These are phyloP conservation scores for Temnothorax ravouxi DNA, from an alignment of 2,888 invertebrate species.

Conservation along the genomic window DNA sequence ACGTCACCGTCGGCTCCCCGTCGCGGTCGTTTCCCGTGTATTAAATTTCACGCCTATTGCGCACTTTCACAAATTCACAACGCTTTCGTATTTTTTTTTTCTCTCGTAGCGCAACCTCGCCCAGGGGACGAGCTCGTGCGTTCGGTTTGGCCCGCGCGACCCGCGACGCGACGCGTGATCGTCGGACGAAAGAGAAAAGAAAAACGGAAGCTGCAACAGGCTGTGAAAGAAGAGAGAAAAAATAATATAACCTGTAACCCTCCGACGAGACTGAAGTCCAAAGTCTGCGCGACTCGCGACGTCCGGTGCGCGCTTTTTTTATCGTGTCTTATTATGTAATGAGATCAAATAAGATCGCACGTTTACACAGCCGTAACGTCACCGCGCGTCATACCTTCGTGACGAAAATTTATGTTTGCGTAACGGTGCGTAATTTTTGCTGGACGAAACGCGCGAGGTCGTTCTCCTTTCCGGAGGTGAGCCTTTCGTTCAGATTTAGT, in stretches of 20 bases:
- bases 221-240: background rate
- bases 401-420: background rate
- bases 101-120: background rate
- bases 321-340: too few relatives aligned
- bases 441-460: background rate
- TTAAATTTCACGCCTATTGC: conserved; percentile 27
- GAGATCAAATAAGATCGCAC: too few relatives aligned
- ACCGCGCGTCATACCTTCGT: background rate
- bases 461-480: background rate
- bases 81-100: background rate
- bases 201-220: background rate
- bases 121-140: background rate
- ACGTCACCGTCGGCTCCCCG: background rate
- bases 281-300: background rate
- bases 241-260: background rate
- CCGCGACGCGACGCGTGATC: too few relatives aligned
- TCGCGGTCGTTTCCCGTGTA: too few relatives aligned
- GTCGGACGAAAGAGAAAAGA: background rate
- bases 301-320: too few relatives aligned
- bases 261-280: background rate
- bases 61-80: background rate
- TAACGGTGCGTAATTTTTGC: background rate
- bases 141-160: too few relatives aligned
- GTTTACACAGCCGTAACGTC: background rate
- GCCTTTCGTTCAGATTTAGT: background rate